Base-by-base conservation (phyloP, 2,797 vertebrate genomes). In the Sebastiscus tertius region DNA sequence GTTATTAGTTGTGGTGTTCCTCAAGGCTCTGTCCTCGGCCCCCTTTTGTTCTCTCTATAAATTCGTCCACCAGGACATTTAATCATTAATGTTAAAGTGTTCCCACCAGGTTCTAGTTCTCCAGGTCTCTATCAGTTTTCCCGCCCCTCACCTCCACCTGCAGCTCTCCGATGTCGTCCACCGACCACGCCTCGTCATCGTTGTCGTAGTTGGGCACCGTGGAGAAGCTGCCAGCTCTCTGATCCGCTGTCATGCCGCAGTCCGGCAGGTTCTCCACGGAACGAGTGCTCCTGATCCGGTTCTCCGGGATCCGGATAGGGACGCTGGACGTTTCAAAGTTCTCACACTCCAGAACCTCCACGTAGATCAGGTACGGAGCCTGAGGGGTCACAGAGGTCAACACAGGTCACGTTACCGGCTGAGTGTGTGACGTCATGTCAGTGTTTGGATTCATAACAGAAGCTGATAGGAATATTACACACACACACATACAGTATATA, bases 341-440 rank as follows among this genome's bases (percentile, higher is more conserved):
- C 86, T 99, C 98, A 64, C 98, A 99, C 92, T 99, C 98, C 73
- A 99, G 94, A 64, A 99, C 98, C 88, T 99, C 98, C 79, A 98
- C 98, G 0, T 99, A 99, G 95, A 99, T 99, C 54, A 99, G 84
- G 80, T 99, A 99, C 0, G 98, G 98, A 22, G 98, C 98, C 98
- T 99, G 85, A 39, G 33, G 55, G 34, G 60, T 36, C n/a, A 60
- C 34, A 79, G 8, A 8, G 22, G 60, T 36, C 62, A 26, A 34
- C 34, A 18, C 1, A 5, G 24, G 77, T 72, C 65, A 75, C 12
- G 4, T 52, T 34, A 52, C 39, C 1, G 13, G 5, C 7, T 49
- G 42, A 42, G 27, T 14, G 20, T 18, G 52, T 36, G 66, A 69
- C 11, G 66, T 70, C 68, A 36, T 24, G 13, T 33, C 39, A 46